Evolutionary conservation across 2,797 vertebrate species (phyloP).

Genomic region (Leuciscus waleckii): DNA sequence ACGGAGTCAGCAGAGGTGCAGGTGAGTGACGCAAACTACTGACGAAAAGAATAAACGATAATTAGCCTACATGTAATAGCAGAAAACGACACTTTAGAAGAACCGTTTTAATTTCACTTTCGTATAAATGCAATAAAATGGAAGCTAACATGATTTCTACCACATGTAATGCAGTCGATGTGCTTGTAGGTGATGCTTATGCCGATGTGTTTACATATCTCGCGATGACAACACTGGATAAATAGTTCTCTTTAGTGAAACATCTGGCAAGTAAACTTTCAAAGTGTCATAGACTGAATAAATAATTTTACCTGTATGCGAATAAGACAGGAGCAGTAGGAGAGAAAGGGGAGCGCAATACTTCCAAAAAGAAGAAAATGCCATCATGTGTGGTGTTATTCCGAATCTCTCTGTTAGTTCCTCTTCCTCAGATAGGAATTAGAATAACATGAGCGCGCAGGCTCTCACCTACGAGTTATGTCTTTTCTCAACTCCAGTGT

Average conservation of each 20-base stretch:
- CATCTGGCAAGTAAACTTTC: constrained; percentile 22
- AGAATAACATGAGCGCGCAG: constrained; percentile 75
- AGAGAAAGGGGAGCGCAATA: constrained; percentile 75
- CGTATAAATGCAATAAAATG: background rate
- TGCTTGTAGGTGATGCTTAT: background rate
- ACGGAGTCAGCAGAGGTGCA: constrained; percentile 29
- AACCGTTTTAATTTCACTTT: background rate
- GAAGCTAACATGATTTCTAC: background rate
- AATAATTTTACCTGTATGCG: constrained; percentile 76
- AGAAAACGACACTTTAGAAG: background rate
- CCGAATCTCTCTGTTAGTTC: constrained; percentile 65
- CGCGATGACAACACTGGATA: background rate
- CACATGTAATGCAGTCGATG: background rate
- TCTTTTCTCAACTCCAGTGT: constrained; percentile 53
- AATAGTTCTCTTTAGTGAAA: background rate
- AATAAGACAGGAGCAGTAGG: constrained; percentile 68
- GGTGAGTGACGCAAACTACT: constrained; percentile 26
- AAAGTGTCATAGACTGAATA: background rate
- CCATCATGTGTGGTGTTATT: constrained; percentile 73
- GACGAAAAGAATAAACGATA: constrained; percentile 5
- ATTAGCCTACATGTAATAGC: background rate
- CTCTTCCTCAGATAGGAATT: constrained; percentile 70
- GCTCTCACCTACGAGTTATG: constrained; percentile 68
- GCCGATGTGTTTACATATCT: background rate
- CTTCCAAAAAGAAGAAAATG: constrained; percentile 75